phyloP scores from a whole-genome alignment of 2,888 invertebrate genomes.

The Melipona beecheii region DNA sequence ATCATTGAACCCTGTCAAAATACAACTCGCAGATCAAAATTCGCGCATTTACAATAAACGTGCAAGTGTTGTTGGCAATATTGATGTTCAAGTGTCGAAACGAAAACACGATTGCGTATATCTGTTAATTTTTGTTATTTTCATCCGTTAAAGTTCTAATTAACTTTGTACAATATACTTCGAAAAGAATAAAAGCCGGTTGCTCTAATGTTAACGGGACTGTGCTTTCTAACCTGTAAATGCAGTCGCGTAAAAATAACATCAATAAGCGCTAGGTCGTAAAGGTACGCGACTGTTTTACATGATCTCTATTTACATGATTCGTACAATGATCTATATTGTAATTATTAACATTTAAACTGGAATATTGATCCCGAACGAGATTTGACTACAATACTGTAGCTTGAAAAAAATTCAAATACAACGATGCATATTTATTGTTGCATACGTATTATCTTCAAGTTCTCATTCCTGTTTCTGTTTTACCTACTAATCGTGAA shows the following conservation, averaged over 20 bases:
- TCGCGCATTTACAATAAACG: not conserved
- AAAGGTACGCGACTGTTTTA: slow-evolving; percentile 10
- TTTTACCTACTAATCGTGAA: not conserved
- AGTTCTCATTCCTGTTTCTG: not conserved
- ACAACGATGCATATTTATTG: not conserved
- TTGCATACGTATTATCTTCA: not conserved
- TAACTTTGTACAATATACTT: not conserved
- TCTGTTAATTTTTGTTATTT: not conserved
- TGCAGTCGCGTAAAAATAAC: slow-evolving; percentile 2
- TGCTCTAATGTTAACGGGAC: slow-evolving; percentile 29
- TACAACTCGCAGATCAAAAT: too few relatives aligned
- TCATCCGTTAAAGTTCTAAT: not conserved
- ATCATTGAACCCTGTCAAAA: not conserved
- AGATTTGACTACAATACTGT: not conserved
- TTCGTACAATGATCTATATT: not conserved
- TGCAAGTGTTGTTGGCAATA: not conserved
- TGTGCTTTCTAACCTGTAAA: slow-evolving; percentile 46
- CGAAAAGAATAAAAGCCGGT: not conserved
- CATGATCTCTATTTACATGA: not conserved
- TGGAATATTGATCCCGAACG: not conserved
- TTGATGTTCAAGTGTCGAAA: not conserved
- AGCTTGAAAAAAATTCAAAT: not conserved
- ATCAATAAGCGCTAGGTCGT: not conserved
- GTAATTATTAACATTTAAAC: not conserved
- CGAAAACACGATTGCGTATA: not conserved